A percentile compares a stretch with the other conserved stretches of the same genome.
phyloP scores from a whole-genome alignment of 1,140 invertebrate genomes.

The Drosophila erecta region DNA sequence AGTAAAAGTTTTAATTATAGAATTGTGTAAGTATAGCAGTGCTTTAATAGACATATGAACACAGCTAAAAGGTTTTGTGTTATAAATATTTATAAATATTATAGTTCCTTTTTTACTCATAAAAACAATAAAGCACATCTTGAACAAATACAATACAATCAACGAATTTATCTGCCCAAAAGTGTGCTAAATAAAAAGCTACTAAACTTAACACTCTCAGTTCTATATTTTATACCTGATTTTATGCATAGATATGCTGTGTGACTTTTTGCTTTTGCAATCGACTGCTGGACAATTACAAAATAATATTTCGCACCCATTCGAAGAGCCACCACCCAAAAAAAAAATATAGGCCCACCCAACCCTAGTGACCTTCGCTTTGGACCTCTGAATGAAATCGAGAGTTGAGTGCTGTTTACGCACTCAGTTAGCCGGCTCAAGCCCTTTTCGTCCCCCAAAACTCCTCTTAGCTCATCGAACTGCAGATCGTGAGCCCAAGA shows the following conservation, averaged over 20 bases:
- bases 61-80: no score
- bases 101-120: no score
- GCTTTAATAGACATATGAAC: no score
- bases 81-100: no score
- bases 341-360: slow-evolving; percentile 1
- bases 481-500: slow-evolving; percentile 30
- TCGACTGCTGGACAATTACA: slow-evolving; percentile 15
- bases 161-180: slow-evolving; percentile 1
- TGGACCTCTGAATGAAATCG: slow-evolving; percentile 37
- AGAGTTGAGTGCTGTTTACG: slow-evolving; percentile 45
- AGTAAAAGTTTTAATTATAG: no score
- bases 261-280: slow-evolving; percentile 9
- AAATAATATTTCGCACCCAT: slow-evolving; percentile 40
- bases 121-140: background rate
- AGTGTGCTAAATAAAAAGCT: slow-evolving; percentile 6
- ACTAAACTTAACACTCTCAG: background rate
- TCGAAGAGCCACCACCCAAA: slow-evolving; percentile 20
- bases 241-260: background rate
- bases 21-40: no score
- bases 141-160: background rate
- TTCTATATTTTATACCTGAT: background rate
- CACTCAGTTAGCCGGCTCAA: slow-evolving; percentile 37
- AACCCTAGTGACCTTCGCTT: slow-evolving; percentile 24
- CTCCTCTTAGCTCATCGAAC: background rate
- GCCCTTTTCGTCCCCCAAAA: background rate